A percentile compares a stretch with the other conserved stretches of the same genome.
Conservation (phyloP, 2,888 invertebrate genomes). For the Girardia tigrina region DNA sequence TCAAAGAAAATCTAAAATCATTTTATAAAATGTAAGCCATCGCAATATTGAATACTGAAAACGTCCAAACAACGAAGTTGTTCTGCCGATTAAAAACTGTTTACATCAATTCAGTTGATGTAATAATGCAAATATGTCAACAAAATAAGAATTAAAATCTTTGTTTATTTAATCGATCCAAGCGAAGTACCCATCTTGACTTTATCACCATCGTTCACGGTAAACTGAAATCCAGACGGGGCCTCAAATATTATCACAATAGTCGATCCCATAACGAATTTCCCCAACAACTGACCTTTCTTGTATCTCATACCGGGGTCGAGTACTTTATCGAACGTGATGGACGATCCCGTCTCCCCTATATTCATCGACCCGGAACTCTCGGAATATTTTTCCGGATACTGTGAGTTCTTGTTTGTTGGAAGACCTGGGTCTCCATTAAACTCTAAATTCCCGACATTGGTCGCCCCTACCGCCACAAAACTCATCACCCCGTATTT, state of each 20-base stretch:
- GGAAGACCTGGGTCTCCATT: conserved; percentile 24
- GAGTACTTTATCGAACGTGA: neutral
- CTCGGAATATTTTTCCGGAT: no score
- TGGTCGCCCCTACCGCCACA: conserved; percentile 91
- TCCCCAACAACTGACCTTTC: conserved; percentile 79
- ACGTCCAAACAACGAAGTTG: no score
- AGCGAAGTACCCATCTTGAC: conserved; percentile 50
- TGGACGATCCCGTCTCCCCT: neutral
- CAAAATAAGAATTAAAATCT: no score
- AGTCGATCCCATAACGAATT: conserved; percentile 92
- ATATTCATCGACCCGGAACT: neutral
- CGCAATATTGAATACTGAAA: no score
- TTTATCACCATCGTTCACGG: conserved; percentile 55
- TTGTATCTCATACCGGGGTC: neutral
- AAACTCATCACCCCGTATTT: conserved; percentile 87
- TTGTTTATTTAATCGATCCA: no score
- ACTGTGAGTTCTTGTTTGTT: no score
- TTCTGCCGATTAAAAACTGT: no score
- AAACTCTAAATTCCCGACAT: conserved; percentile 84
- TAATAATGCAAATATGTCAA: no score
- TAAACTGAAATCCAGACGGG: conserved; percentile 67
- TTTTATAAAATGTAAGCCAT: no score
- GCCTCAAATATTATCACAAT: conserved; percentile 89
- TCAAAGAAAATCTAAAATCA: no score
- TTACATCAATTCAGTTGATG: no score